Base-by-base conservation (phyloP, 2,113 vertebrate genomes). In the Cricetomys ansorgei region DNA sequence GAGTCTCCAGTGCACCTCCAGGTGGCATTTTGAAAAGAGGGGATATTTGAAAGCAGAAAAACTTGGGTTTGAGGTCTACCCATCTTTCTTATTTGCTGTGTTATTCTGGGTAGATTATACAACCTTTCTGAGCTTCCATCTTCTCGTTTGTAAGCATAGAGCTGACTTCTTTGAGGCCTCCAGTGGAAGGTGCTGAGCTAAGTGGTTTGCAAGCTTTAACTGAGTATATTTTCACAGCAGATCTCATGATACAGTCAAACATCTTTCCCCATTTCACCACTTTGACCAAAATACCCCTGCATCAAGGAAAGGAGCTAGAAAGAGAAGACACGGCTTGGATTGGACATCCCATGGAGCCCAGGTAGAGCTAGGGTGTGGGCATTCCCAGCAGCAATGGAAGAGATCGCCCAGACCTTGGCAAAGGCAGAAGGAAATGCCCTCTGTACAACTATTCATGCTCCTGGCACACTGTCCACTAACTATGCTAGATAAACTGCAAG, bases 71-170 rank as follows among this genome's bases (percentile, higher is more conserved):
- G 57, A 96, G n/a, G 62, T 7, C 55, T 53, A 57, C 37, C 55
- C 89, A 9, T 40, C 43, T 40, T 9, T 19, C 76, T 94, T 43
- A 50, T 29, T 69, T 27, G 40, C 55, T 89, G n/a, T 75, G 43
- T 72, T 92, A 53, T 70, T 94, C 84, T 90, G 27, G 64, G 19
- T 19, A 10, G 25, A 34, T 72, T 83, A 43, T 17, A 25, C 59
- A 70, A 57, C 45, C 50, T 94, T 77, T 86, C 86, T 21, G 50
- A 70, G 50, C 57, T 75, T 90, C 70, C 21, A 9, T 76, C 83
- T 96, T 92, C 92, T 97, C 50, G 12, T 88, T 67, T 40, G n/a
- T 92, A 84, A 73, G 55, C 70, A 29, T 75, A 80, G 45, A 45
- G 8, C 21, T 83, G 64, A 90, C 69, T 92, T 89, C 55, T 43